phyloP scores from a whole-genome alignment of 1,140 invertebrate species.

The Saccostrea echinata region DNA sequence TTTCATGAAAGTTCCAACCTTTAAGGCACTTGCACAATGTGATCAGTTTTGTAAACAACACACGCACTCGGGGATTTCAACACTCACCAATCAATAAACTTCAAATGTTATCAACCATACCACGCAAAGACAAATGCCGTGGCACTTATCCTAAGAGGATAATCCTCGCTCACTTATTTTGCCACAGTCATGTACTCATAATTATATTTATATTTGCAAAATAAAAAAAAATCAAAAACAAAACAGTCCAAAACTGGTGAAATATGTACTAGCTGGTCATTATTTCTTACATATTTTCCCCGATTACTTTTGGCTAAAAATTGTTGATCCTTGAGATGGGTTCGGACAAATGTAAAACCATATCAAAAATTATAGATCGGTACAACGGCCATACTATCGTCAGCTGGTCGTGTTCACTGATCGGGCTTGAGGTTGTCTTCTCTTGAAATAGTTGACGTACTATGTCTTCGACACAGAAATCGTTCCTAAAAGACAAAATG shows the following conservation, averaged over 20 bases:
- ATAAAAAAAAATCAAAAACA: not conserved
- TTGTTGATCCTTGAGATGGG: not conserved
- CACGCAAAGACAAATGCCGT: slow-evolving; percentile 29
- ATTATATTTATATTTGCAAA: not conserved
- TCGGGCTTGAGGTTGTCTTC: not conserved
- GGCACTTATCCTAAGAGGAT: slow-evolving; percentile 33
- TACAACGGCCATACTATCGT: slow-evolving; percentile 10
- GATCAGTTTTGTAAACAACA: slow-evolving; percentile 17
- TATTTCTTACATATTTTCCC: slow-evolving; percentile 8
- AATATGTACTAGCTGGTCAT: slow-evolving; percentile 6
- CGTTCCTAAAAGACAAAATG: not conserved
- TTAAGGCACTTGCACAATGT: slow-evolving; percentile 29
- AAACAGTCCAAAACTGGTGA: slow-evolving; percentile 5
- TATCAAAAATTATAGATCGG: not conserved
- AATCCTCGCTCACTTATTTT: slow-evolving; percentile 10
- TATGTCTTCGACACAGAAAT: not conserved
- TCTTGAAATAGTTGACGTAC: not conserved
- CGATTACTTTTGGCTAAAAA: not conserved
- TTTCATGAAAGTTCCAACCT: slow-evolving; percentile 32
- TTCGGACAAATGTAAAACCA: not conserved
- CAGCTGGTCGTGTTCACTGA: slow-evolving; percentile 9
- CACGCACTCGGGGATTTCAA: not conserved
- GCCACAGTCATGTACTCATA: slow-evolving; percentile 27
- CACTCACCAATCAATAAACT: slow-evolving; percentile 5
- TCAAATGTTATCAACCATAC: not conserved